These are phyloP conservation scores for Herpetotheres cachinnans DNA, from an alignment of 2,113 vertebrate genomes.

Conservation along the genomic window DNA sequence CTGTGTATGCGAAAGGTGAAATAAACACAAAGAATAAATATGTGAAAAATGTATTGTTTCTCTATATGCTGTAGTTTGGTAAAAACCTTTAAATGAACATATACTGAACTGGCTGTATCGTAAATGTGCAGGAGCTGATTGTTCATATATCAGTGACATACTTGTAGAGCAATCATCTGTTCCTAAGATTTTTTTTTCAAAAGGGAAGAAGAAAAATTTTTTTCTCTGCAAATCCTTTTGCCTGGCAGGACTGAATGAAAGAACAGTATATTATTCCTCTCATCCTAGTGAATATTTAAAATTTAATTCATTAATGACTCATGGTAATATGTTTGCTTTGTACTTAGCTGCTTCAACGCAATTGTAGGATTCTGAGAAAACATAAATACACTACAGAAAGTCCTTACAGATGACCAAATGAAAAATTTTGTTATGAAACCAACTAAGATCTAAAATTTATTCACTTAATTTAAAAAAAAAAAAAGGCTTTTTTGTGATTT, in stretches of 20 bases:
- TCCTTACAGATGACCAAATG: not conserved
- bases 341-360: not conserved
- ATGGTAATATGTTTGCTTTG: not conserved
- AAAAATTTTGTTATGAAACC: not conserved
- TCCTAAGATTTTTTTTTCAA: not conserved
- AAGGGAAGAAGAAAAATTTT: not conserved
- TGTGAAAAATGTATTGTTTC: not conserved
- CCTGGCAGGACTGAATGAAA: not conserved
- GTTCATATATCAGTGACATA: not conserved
- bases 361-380: not conserved
- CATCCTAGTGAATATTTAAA: not conserved
- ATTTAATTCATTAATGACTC: not conserved
- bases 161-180: not conserved
- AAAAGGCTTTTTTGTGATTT: not conserved
- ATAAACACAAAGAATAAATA: not conserved
- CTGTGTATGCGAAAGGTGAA: not conserved
- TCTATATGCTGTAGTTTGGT: not conserved
- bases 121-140: not conserved
- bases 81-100: not conserved
- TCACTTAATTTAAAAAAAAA: not conserved
- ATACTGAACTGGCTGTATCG: not conserved
- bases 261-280: not conserved
- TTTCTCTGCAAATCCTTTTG: not conserved
- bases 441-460: not conserved
- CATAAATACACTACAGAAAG: not conserved